These are phyloP conservation scores for Choloepus didactylus DNA, from an alignment of 2,797 vertebrate genomes.

Conservation along the genomic window DNA sequence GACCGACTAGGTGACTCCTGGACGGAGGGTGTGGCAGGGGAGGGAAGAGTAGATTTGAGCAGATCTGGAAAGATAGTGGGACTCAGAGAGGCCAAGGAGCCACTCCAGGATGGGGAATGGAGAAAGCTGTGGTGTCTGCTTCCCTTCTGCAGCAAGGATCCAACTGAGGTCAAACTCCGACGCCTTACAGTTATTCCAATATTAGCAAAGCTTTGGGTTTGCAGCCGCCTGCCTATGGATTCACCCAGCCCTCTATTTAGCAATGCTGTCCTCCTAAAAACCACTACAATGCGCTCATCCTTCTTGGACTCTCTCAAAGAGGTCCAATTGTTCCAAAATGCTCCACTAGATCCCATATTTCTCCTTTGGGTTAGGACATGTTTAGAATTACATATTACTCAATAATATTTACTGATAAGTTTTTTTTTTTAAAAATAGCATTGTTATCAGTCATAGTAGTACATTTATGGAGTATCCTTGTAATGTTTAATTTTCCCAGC, in stretches of 20 bases:
- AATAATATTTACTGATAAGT: slow-evolving; percentile 34
- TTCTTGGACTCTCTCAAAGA: neutral
- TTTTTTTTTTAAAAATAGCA: neutral
- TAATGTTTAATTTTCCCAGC: neutral
- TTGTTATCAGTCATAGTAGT: neutral
- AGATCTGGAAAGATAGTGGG: neutral
- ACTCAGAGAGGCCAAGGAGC: neutral
- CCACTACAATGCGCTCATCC: rapidly evolving
- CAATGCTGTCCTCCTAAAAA: neutral
- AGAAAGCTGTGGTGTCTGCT: neutral
- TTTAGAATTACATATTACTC: slow-evolving; percentile 18
- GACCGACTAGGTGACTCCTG: neutral
- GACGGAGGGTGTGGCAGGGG: neutral
- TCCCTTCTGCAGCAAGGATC: neutral
- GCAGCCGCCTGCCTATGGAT: neutral
- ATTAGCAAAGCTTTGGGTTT: neutral
- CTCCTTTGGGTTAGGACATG: neutral
- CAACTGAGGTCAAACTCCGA: neutral
- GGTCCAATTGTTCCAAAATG: neutral
- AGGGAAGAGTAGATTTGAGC: neutral
- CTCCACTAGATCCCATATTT: neutral
- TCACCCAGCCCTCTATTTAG: neutral
- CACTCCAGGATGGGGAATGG: neutral
- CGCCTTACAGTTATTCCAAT: neutral
- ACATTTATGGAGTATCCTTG: neutral